Evolutionary conservation across 2,113 vertebrate species (phyloP), one percentile per base, ranked within the genome.

Genomic region (Lynx canadensis): DNA sequence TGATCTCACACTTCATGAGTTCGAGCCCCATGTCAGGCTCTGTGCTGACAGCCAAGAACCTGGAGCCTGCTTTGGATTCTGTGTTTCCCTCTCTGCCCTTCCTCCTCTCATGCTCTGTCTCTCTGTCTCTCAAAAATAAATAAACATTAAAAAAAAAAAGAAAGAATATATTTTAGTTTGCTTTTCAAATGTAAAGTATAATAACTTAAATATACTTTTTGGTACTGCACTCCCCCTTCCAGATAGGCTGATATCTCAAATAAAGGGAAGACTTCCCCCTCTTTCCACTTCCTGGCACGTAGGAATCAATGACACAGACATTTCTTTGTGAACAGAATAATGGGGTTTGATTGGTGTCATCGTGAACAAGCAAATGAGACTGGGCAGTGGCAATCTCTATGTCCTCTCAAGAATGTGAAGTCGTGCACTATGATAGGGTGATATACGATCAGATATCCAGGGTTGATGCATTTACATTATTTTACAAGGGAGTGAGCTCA

Each of bases 121-220:
- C 52, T 57, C 57, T 57, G 41, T 41, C 57, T 25, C 21, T 60
- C 57, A 21, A 60, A 60, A 60, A 60, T 60, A 60, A 60, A 23
- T 60, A 60, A 60, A 60, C 21, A 21, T 60, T 50, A 50, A 50
- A 50, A 50, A 50, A 50, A 21, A 60, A 60, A 57, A 57, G 41
- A 89, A 90, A 29, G 5, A 91, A 23, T 65, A n/a, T 63, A 50
- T 41, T 87, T 86, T 94, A 68, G 18, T 41, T 73, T 94, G 16
- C 55, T 90, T 87, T 31, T 2, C 12, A 86, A 85, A 29, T 27
- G 18, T 82, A 66, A 65, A 60, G 84, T 50, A 29, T 48, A 33
- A 14, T 36, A 36, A 90, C 55, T 71, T 94, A 94, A 94, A 91
- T 71, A 80, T 63, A 2, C 14, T 76, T 95, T 95, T 91, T 63